Percentiles rank a stretch among this genome's conserved stretches.
phyloP scores from a whole-genome alignment of 2,797 vertebrate genomes.

The Muscicapa striata region DNA sequence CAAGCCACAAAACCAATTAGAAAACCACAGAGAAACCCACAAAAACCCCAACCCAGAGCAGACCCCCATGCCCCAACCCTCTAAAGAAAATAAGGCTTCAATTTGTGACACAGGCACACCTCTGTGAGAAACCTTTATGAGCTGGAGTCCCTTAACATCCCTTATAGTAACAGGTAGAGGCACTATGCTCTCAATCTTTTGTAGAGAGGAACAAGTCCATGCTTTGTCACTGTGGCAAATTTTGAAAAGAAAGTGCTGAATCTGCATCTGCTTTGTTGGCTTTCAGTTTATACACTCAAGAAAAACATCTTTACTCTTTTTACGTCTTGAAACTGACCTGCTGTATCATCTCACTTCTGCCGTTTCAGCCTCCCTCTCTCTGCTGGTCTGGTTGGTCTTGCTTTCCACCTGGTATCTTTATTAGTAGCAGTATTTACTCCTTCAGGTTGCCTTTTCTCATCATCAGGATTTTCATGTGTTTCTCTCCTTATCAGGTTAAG shows the following conservation, averaged over 20 bases:
- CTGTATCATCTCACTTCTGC: background rate
- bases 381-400: background rate
- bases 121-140: background rate
- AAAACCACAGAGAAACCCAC: background rate
- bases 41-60: background rate
- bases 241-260: background rate
- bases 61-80: rapidly evolving
- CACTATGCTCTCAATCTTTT: background rate
- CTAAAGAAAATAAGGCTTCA: background rate
- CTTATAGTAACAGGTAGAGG: background rate
- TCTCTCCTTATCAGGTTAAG: background rate
- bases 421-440: background rate
- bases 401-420: background rate
- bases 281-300: background rate
- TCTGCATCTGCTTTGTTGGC: background rate
- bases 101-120: rapidly evolving
- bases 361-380: background rate
- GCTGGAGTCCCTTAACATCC: background rate
- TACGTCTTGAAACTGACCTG: background rate
- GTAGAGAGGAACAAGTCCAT: background rate
- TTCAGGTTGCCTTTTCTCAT: background rate
- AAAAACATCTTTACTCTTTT: background rate
- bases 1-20: background rate
- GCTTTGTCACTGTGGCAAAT: background rate
- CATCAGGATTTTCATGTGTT: background rate